Evolutionary conservation across 2,888 invertebrate genomes (phyloP), one percentile per base, ranked within the genome.

Genomic region (Agelastica alni): DNA sequence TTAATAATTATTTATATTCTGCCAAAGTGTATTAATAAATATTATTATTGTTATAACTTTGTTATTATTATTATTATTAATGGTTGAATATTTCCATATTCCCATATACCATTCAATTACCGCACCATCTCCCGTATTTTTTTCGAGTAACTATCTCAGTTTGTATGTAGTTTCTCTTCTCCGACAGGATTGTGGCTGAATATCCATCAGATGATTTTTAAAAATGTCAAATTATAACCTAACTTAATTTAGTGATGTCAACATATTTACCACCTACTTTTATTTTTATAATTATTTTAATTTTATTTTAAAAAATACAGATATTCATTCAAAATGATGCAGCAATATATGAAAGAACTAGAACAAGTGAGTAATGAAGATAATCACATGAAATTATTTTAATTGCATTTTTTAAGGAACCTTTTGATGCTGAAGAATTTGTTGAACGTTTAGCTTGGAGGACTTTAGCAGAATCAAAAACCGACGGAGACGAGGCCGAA

Each of bases 391-490:
- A n/a, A 12, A 9, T 26, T 9, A 13, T 17, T 10, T 31, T 1
- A 26, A 28, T 16, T 30, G 12, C 2, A 14, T 5, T 42, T 31
- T 76, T 78, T 51, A 68, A 98, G 94, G 96, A 96, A 72, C 94
- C 96, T 0, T 98, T 97, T 75, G 94, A 96, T 79, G 89, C 96
- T 7, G 93, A 95, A 70, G 97, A 97, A 74, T 98, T 98, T 80
- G 96, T 99, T 1, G 98, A 99, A 75, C 83, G 96, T 49, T 81
- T 98, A 70, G 97, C 97, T 30, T 94, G 97, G 88, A 84, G 96
- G 64, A 93, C 95, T 42, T 92, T 93, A 73, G 85, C 85, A 34
- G 85, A 85, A 61, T 81, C 80, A 12, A 80, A 77, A 67, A 86
- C 85, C 66, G 90, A 87, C 69, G 78, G 80, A 30, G 83, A 86